Evolutionary conservation across 2,888 invertebrate species (phyloP).

Genomic region (Cephonodes hylas): DNA sequence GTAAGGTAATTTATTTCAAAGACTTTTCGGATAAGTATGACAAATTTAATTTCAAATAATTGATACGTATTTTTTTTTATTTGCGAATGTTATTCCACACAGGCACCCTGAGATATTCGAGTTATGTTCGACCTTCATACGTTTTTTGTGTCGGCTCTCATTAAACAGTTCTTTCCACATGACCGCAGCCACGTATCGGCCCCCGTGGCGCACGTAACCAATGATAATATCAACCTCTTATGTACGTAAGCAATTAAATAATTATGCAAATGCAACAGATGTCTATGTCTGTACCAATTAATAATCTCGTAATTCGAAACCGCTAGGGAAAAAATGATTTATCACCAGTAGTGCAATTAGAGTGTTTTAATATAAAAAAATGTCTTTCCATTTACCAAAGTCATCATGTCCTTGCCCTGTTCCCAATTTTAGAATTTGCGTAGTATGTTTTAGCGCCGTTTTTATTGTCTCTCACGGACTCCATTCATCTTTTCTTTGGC

Average conservation of each 20-base stretch:
- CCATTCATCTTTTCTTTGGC: too few species aligned
- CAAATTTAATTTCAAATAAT: background rate
- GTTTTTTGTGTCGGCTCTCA: background rate
- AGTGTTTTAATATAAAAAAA: too few species aligned
- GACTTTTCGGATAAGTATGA: background rate
- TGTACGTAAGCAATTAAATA: background rate
- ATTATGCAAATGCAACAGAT: background rate
- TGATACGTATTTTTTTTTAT: background rate
- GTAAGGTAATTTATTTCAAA: background rate
- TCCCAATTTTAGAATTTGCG: too few species aligned
- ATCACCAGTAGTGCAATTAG: too few species aligned
- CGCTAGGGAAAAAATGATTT: too few species aligned
- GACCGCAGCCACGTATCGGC: background rate
- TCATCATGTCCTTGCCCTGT: too few species aligned
- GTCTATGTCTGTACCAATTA: background rate
- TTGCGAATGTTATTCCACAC: background rate
- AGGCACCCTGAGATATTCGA: background rate
- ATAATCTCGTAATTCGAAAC: background rate
- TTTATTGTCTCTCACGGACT: too few species aligned
- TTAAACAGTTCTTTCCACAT: background rate
- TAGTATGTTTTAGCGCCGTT: too few species aligned
- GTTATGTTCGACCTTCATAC: background rate
- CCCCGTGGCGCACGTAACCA: background rate
- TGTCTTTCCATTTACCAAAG: too few species aligned
- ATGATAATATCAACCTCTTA: constrained; percentile 1